Evolutionary conservation across 2,113 vertebrate species (phyloP).

Genomic region (Bubo bubo): DNA sequence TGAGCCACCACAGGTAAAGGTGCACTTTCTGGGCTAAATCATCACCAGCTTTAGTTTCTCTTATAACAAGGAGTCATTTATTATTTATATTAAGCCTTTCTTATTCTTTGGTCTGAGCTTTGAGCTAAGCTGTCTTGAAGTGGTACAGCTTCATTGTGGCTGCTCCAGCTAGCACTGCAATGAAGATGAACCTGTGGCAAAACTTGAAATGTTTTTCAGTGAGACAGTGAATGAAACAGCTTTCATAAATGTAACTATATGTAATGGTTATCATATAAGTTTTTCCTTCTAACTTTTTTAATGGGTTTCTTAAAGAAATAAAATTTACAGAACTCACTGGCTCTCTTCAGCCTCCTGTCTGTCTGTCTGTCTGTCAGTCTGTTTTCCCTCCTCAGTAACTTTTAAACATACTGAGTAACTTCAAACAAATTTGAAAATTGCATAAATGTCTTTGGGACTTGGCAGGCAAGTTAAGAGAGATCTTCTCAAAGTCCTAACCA

Average conservation of each 20-base stretch:
- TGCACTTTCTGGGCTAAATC: neutral
- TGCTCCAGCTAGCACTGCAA: neutral
- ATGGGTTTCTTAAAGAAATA: neutral
- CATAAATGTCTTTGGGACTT: neutral
- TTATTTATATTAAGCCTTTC: neutral
- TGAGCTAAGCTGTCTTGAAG: neutral
- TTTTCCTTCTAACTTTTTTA: neutral
- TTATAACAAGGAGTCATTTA: neutral
- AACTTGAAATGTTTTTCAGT: neutral
- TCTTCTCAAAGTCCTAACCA: neutral
- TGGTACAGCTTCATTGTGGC: rapidly evolving
- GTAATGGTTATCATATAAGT: neutral
- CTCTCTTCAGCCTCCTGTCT: neutral
- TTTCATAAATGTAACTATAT: neutral
- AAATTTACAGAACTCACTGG: neutral
- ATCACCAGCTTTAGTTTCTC: neutral
- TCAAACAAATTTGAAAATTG: neutral
- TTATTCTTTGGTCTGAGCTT: neutral
- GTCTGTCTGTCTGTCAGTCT: neutral
- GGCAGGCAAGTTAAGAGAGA: neutral
- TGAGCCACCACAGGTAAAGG: neutral
- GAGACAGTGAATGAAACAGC: neutral
- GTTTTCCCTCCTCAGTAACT: neutral
- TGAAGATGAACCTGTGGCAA: neutral
- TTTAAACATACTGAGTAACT: neutral